phyloP scores from a whole-genome alignment of 2,797 vertebrate genomes.

The Cirrhinus mrigala region DNA sequence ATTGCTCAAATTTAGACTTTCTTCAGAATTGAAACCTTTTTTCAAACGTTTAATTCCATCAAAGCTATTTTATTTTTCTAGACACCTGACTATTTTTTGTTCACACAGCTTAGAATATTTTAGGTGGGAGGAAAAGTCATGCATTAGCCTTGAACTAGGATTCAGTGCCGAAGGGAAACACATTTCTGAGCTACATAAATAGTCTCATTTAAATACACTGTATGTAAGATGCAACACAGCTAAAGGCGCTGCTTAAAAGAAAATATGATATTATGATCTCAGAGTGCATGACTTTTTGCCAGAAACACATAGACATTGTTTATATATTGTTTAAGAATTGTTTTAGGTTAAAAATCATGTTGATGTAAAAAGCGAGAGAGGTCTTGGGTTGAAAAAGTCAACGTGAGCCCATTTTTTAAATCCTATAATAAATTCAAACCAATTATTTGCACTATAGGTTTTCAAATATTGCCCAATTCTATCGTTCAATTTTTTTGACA shows the following conservation, averaged over 20 bases:
- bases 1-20: neutral
- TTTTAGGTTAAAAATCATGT: neutral
- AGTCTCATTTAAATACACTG: constrained; percentile 1
- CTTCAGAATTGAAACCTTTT: neutral
- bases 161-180: constrained; percentile 1
- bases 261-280: neutral
- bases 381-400: neutral
- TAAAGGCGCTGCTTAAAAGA: neutral
- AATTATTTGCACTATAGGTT: neutral
- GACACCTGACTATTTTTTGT: neutral
- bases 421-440: neutral
- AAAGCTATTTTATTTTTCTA: constrained; percentile 3
- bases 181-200: constrained; percentile 8
- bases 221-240: neutral
- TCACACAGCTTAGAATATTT: neutral
- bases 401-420: neutral
- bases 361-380: neutral
- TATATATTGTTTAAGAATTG: neutral
- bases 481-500: neutral
- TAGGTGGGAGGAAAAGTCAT: constrained; percentile 3
- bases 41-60: neutral
- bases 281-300: neutral
- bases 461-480: neutral
- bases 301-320: neutral
- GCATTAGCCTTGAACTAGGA: constrained; percentile 11